Percentiles rank a stretch among this genome's conserved stretches.
These are phyloP conservation scores for Danaus plexippus DNA, from an alignment of 1,140 invertebrate species.

Conservation along the genomic window DNA sequence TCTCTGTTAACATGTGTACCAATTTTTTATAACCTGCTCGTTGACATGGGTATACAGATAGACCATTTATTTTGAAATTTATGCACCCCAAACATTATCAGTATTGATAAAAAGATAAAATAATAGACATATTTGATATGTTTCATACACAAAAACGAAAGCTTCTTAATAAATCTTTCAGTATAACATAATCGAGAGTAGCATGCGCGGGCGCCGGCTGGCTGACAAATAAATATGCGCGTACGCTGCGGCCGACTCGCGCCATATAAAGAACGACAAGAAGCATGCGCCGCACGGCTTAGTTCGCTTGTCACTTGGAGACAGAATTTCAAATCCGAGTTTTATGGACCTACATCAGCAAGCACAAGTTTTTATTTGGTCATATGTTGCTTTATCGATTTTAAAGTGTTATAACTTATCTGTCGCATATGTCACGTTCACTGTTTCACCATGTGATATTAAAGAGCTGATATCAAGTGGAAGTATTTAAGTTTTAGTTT, in stretches of 20 bases:
- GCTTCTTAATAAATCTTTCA: neutral
- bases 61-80: no score
- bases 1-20: conserved; percentile 19
- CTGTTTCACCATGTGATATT: no score
- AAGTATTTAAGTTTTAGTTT: no score
- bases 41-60: no score
- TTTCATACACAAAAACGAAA: no score
- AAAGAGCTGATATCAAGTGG: no score
- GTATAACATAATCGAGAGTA: conserved; percentile 2
- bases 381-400: no score
- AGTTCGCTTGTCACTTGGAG: conserved; percentile 25
- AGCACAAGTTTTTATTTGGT: neutral
- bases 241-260: conserved; percentile 20
- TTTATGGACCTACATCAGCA: conserved; percentile 11
- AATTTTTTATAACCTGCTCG: conserved; percentile 8
- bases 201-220: conserved; percentile 21
- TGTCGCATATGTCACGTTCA: no score
- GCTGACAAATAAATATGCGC: conserved; percentile 40
- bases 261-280: conserved; percentile 42
- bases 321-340: conserved; percentile 31
- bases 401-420: no score
- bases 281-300: conserved; percentile 28
- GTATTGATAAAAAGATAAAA: no score
- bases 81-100: no score
- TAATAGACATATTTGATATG: no score